Evolutionary conservation across 35 echinoderm and acorn worm species (phyloP).

Genomic region (Diadema setosum): DNA sequence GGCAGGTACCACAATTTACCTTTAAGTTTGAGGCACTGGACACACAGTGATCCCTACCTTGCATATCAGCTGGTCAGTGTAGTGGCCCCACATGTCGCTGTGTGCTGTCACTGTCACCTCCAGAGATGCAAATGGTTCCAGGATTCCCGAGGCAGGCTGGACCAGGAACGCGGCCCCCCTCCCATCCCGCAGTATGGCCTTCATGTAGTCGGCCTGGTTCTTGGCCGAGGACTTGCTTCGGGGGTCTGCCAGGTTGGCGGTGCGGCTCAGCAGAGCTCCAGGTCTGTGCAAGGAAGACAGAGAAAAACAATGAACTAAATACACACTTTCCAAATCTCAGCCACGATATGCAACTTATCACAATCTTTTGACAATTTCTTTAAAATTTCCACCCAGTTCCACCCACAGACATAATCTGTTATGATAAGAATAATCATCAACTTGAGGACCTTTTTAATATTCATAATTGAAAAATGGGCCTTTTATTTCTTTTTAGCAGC

Average conservation of each 20-base stretch:
- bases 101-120: constrained; percentile 63
- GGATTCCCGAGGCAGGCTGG: constrained; percentile 61
- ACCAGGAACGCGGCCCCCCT: constrained; percentile 84
- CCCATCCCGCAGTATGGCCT: constrained; percentile 75
- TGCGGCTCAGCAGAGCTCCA: constrained; percentile 59
- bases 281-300: constrained; percentile 2
- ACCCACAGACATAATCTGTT: no score
- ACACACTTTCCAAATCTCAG: no score
- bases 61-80: constrained; percentile 78
- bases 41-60: constrained; percentile 68
- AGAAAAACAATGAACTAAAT: neutral
- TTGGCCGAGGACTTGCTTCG: constrained; percentile 68
- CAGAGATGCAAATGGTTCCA: constrained; percentile 70
- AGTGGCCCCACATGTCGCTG: constrained; percentile 95
- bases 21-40: no score
- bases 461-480: no score
- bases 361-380: no score
- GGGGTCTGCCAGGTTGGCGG: constrained; percentile 85
- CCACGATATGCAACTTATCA: no score
- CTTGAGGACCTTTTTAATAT: no score
- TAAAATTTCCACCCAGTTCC: no score
- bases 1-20: no score
- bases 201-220: constrained; percentile 72
- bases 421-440: no score
- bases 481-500: no score